Conservation (phyloP, 2,888 invertebrate species). For the Gymnosoma rotundatum region DNA sequence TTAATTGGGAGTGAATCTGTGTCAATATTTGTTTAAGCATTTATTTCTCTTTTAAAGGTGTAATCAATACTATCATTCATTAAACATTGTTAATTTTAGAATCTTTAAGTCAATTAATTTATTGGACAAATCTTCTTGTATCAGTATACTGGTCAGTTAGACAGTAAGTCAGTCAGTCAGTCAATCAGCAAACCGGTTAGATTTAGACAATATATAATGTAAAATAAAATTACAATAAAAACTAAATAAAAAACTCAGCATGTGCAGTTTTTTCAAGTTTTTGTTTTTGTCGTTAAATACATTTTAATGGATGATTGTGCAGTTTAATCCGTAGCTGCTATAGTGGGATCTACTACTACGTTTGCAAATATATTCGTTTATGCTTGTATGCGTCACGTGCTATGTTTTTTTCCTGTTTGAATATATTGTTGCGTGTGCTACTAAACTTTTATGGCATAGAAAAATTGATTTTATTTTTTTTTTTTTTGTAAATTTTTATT, state of each 20-base stretch:
- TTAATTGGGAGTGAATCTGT: background rate
- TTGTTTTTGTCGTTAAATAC: conserved; percentile 39
- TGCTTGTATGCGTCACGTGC: background rate
- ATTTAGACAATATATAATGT: conserved; percentile 60
- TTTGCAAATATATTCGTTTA: background rate
- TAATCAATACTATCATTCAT: conserved; percentile 56
- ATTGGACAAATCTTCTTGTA: too few species aligned
- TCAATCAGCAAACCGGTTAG: conserved; percentile 12
- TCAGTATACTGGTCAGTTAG: too few species aligned
- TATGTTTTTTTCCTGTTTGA: conserved; percentile 41
- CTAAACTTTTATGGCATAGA: conserved; percentile 35
- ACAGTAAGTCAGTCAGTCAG: too few species aligned
- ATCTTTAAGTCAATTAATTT: conserved; percentile 33
- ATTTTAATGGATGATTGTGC: conserved; percentile 64
- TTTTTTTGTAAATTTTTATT: conserved; percentile 6
- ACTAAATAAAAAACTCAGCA: conserved; percentile 34
- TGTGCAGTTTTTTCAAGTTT: conserved; percentile 41
- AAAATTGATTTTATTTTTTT: background rate
- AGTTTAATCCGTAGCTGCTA: conserved; percentile 41
- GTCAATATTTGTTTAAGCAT: conserved; percentile 12
- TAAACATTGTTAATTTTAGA: conserved; percentile 62
- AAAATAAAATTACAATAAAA: conserved; percentile 47
- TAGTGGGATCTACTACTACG: conserved; percentile 35
- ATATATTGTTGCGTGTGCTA: conserved; percentile 2
- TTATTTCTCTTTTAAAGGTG: conserved; percentile 65